Base-by-base conservation (phyloP, 2,113 vertebrate genomes). In the Recurvirostra avosetta region DNA sequence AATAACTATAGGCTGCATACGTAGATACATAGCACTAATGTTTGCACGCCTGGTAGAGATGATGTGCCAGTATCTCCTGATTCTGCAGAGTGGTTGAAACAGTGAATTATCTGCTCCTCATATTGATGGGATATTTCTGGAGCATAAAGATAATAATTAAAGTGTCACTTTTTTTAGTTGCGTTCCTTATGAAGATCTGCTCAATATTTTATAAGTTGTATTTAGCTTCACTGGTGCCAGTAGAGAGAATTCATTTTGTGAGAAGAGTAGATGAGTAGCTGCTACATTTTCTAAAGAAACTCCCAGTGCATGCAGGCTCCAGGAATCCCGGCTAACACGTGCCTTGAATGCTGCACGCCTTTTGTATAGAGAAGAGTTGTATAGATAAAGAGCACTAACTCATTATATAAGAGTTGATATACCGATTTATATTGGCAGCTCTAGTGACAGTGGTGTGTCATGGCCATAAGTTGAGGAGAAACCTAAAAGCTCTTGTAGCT, bases 111-210 rank as follows among this genome's bases (percentile, higher is more conserved):
- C 88, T 84, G 88, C 75, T 88, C 16, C 86, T 90, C 75, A 8
- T 90, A 86, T 62, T 93, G 92, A 94, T 93, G 90, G 88, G 90
- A 47, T 93, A 86, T 91, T 96, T 94, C 95, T 94, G 94, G 91
- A 94, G 88, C 95, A 92, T 95, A 93, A 94, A 93, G 88, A 92
- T 78, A 75, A 91, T 94, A 89, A 95, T 92, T 92, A 82, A 96
- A 92, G 86, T 94, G 94, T 94, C 92, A 90, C 94, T 88, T 88
- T 93, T 95, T 91, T 86, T 68, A 72, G 72, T 92, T 81, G 79
- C 86, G 45, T 94, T 94, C 86, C 88, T 52, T 83, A 95, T 76
- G 92, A 92, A 93, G 88, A 94, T 84, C 86, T 84, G 83, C 76
- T 93, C 76, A 55, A 58, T 92, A 71, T 93, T 93, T 96, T 88